These are phyloP conservation scores for Eucera pruinosa DNA, from an alignment of 2,888 invertebrate genomes.

Conservation along the genomic window DNA sequence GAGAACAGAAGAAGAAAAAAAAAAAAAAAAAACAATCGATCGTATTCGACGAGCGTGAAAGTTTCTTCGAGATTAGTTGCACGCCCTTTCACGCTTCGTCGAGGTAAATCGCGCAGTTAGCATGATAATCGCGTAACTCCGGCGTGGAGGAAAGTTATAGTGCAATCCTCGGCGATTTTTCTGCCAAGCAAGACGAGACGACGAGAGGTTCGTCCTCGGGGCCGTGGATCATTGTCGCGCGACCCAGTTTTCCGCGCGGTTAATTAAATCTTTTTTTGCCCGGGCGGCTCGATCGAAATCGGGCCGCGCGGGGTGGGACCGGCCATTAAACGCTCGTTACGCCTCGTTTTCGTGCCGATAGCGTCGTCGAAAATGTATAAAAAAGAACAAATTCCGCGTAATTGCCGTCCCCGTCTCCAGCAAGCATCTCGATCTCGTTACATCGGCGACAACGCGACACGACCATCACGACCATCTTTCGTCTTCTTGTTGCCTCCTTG, in stretches of 20 bases:
- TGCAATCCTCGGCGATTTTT: constrained; percentile 24
- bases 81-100: constrained; percentile 42
- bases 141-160: neutral
- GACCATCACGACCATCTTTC: neutral
- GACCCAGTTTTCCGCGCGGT: constrained; percentile 62
- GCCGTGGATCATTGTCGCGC: constrained; percentile 58
- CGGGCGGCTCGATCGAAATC: constrained; percentile 35
- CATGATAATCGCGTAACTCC: constrained; percentile 41
- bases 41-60: constrained; percentile 46
- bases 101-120: constrained; percentile 43
- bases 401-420: constrained; percentile 26
- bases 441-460: constrained; percentile 35
- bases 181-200: neutral
- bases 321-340: constrained; percentile 63
- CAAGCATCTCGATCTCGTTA: constrained; percentile 12
- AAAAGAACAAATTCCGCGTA: constrained; percentile 25
- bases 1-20: too few species aligned
- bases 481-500: neutral
- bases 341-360: constrained; percentile 48
- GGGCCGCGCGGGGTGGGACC: constrained; percentile 34
- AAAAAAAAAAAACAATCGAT: constrained; percentile 19
- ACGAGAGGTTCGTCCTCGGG: constrained; percentile 13
- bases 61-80: constrained; percentile 34
- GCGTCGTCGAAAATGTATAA: constrained; percentile 18
- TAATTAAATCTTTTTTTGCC: constrained; percentile 65